phyloP scores from a whole-genome alignment of 2,113 vertebrate genomes.

The Ifrita kowaldi region DNA sequence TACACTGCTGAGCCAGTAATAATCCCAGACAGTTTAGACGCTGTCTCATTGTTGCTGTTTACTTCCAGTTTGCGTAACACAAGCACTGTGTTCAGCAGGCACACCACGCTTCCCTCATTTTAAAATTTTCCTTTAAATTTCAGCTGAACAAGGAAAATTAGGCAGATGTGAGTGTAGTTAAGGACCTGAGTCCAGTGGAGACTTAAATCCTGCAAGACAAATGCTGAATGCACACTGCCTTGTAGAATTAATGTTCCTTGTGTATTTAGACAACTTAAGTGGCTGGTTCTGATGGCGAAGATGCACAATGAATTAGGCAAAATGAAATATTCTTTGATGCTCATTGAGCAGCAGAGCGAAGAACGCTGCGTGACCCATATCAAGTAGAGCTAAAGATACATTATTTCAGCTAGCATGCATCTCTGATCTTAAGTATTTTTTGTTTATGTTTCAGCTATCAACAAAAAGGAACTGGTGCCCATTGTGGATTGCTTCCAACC shows the following conservation, averaged over 20 bases:
- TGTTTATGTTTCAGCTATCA: background rate
- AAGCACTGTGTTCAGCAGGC: background rate
- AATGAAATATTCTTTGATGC: background rate
- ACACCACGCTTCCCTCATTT: background rate
- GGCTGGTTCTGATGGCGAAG: slow-evolving; percentile 2
- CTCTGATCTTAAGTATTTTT: background rate
- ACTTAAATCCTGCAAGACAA: background rate
- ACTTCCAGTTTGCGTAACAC: background rate
- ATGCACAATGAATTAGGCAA: slow-evolving; percentile 6
- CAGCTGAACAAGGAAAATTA: background rate
- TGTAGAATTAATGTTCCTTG: slow-evolving; percentile 10
- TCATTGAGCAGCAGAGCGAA: background rate
- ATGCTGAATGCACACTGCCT: background rate
- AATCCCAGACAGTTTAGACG: background rate
- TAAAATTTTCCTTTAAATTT: background rate
- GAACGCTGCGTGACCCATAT: background rate
- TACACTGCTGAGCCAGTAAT: background rate
- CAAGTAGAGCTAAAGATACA: background rate
- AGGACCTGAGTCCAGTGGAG: background rate
- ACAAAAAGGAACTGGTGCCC: background rate
- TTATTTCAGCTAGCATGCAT: background rate
- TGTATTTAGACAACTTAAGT: background rate
- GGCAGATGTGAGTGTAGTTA: background rate
- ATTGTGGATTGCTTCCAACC: background rate
- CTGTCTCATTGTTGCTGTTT: background rate